Base-by-base conservation (phyloP, 2,888 invertebrate genomes). In the Lasioglossum vierecki region DNA sequence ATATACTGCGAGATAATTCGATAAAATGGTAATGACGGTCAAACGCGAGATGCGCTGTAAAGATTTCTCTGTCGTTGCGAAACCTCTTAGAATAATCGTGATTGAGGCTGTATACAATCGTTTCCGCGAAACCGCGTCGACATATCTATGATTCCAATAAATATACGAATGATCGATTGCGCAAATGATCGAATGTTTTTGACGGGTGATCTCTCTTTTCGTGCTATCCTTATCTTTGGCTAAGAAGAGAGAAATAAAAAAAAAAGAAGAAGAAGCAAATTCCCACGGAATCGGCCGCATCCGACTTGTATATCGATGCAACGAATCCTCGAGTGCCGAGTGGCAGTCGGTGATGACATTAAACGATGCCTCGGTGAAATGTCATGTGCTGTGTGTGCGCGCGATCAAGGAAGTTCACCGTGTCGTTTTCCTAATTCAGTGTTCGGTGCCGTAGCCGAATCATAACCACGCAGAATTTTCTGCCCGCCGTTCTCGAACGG, bases 341-440 rank as follows among this genome's bases (percentile, higher is more conserved):
- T 84, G 72, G 60, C 39, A 68, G 82, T 74, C 77, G 70, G 70
- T 49, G 80, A 88, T 84, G 86, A 83, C 85, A 84, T 70, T 89
- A 78, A 44, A 90, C 82, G 84, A 90, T 74, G 78, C 77, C 80
- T 79, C 83, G 60, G 74, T 86, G 89, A 86, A 86, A 86, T 90
- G 88, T 89, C 84, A 86, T 83, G 87, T 85, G 80, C 53, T 75
- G 80, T 77, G 79, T 83, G 66, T 71, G 76, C 70, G 80, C 76
- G 80, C 75, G 81, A 81, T 60, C 70, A 68, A 81, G 68, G 57
- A 82, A 84, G 66, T 78, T 78, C 80, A 49, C 4, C 46, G 86
- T 79, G 79, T 81, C 71, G 63, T 80, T 63, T 63, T 82, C 74
- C 76, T 82, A 85, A 85, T 80, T 81, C 79, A 80, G 79, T 79